Conservation (phyloP, 2,113 vertebrate species). For the Pontoporia blainvillei region DNA sequence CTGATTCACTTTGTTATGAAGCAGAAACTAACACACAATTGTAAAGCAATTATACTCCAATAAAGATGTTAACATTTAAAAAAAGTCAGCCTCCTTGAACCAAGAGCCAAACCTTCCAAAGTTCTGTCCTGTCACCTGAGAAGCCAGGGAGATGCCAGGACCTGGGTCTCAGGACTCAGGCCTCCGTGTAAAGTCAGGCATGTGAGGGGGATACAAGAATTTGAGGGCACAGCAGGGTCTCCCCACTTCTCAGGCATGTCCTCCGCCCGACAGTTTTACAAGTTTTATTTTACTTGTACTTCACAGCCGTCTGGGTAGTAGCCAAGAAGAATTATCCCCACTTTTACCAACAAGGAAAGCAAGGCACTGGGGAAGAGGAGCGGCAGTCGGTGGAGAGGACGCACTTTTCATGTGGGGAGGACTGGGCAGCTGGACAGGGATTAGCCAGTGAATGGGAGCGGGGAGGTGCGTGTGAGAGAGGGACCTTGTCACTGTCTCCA, state of each 20-base stretch:
- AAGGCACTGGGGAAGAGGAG: too few relatives aligned
- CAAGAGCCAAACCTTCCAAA: not conserved
- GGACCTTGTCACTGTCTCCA: not conserved
- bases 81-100: not conserved
- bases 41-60: too few relatives aligned
- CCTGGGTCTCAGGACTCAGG: not conserved
- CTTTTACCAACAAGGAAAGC: not conserved
- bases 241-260: not conserved
- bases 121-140: not conserved
- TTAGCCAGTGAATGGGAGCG: not conserved
- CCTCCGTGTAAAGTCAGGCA: accelerated
- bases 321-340: not conserved
- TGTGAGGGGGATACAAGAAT: accelerated
- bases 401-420: not conserved
- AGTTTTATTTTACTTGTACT: not conserved
- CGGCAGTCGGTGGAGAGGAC: accelerated
- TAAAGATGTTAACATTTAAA: too few relatives aligned
- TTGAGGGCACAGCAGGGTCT: accelerated
- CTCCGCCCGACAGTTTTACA: not conserved
- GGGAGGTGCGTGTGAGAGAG: not conserved
- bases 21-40: too few relatives aligned
- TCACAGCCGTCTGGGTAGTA: not conserved
- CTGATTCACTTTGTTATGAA: too few relatives aligned
- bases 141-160: not conserved
- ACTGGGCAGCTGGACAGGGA: not conserved